Percentiles rank a stretch among this genome's conserved stretches.
These are phyloP conservation scores for Pocillopora meandrina DNA, from an alignment of 92 coral and sea anemone genomes.

Conservation along the genomic window DNA sequence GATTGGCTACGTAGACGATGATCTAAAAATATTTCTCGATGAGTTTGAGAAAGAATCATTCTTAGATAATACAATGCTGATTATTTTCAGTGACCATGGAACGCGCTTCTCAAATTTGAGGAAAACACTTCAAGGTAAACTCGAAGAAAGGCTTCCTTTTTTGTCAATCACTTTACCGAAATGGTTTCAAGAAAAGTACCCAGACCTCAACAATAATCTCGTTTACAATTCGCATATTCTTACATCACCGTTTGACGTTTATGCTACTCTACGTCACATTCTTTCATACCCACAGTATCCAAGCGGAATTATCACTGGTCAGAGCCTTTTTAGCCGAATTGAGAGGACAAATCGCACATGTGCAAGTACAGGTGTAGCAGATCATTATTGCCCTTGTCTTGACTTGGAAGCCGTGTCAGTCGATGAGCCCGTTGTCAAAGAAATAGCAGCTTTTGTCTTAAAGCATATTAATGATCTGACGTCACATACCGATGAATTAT, in stretches of 20 bases:
- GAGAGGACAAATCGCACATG: conserved; percentile 73
- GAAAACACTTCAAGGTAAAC: conserved; percentile 76
- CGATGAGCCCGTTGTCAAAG: conserved; percentile 52
- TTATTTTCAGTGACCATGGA: conserved; percentile 86
- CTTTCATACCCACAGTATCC: conserved; percentile 82
- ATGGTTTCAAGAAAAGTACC: conserved; percentile 74
- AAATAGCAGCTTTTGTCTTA: conserved; percentile 57
- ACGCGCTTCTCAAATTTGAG: conserved; percentile 64
- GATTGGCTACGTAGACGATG: conserved; percentile 65
- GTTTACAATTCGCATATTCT: conserved; percentile 68
- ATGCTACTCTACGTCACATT: conserved; percentile 83
- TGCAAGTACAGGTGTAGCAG: conserved; percentile 69
- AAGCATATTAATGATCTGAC: conserved; percentile 56
- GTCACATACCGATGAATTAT: conserved; percentile 23
- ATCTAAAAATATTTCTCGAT: conserved; percentile 45
- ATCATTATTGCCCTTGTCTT: conserved; percentile 92
- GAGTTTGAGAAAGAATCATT: conserved; percentile 50
- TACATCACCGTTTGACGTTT: conserved; percentile 88
- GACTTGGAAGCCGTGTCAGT: conserved; percentile 71
- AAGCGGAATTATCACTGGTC: conserved; percentile 60
- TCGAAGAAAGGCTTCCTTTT: conserved; percentile 85
- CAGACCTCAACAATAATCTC: conserved; percentile 52
- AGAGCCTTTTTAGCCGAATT: conserved; percentile 72
- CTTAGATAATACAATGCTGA: conserved; percentile 62
- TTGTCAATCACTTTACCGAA: conserved; percentile 70